Conservation (phyloP, 92 coral and sea anemone genomes). For the Palythoa heliodiscus region DNA sequence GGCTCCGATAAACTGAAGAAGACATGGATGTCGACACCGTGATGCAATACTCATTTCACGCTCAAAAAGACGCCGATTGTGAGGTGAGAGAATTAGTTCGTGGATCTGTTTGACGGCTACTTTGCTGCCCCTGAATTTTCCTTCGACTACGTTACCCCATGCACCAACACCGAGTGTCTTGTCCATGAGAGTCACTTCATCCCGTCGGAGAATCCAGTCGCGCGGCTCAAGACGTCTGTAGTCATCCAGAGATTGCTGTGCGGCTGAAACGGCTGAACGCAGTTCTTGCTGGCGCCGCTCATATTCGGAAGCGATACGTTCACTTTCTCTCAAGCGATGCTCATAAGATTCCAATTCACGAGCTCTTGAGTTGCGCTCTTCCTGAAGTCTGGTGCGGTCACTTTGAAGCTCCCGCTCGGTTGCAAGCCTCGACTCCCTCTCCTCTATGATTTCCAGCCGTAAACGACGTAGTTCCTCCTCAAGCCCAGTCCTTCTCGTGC, state of each 20-base stretch:
- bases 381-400: slow-evolving; percentile 65
- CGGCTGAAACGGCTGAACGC: slow-evolving; percentile 64
- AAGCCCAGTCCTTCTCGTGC: slow-evolving; percentile 49
- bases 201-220: slow-evolving; percentile 93
- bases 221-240: slow-evolving; percentile 94
- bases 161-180: slow-evolving; percentile 85
- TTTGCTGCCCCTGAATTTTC: slow-evolving; percentile 84
- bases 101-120: slow-evolving; percentile 96
- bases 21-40: slow-evolving; percentile 91
- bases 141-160: slow-evolving; percentile 93
- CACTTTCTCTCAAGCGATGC: slow-evolving; percentile 52
- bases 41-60: slow-evolving; percentile 99
- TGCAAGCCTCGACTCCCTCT: slow-evolving; percentile 40
- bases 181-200: slow-evolving; percentile 79
- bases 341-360: slow-evolving; percentile 39
- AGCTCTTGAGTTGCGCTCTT: slow-evolving; percentile 38
- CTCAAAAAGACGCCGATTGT: slow-evolving; percentile 90
- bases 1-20: slow-evolving; percentile 94
- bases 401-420: slow-evolving; percentile 40
- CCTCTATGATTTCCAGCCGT: slow-evolving; percentile 53
- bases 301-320: slow-evolving; percentile 43
- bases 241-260: slow-evolving; percentile 82
- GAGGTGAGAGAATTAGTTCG: slow-evolving; percentile 92
- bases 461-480: slow-evolving; percentile 64
- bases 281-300: slow-evolving; percentile 63